Evolutionary conservation across 2,797 vertebrate genomes (phyloP).

Genomic region (Chrosomus eos): DNA sequence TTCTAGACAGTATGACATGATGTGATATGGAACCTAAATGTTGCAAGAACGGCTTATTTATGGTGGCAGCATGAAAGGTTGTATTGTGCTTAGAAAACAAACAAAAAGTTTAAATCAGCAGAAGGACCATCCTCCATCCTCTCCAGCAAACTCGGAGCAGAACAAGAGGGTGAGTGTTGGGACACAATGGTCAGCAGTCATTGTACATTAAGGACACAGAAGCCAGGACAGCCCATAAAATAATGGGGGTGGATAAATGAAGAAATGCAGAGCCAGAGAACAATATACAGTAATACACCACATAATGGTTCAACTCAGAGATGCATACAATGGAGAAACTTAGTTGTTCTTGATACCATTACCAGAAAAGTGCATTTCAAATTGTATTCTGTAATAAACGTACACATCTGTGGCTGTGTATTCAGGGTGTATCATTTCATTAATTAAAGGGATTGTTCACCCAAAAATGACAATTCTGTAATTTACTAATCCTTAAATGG

Average conservation of each 20-base stretch:
- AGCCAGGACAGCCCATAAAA: constrained; percentile 13
- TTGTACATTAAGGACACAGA: constrained; percentile 35
- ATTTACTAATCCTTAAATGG: neutral
- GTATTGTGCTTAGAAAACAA: constrained; percentile 48
- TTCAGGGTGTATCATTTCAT: too few species aligned
- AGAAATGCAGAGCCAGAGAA: constrained; percentile 19
- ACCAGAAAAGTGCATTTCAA: neutral
- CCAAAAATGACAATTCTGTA: neutral
- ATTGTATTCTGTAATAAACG: neutral
- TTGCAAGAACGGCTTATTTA: constrained; percentile 12
- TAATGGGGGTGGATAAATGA: constrained; percentile 5
- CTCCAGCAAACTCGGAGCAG: constrained; percentile 23
- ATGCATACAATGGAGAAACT: neutral
- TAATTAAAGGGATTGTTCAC: neutral
- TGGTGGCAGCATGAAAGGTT: constrained; percentile 41
- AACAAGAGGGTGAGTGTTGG: constrained; percentile 67
- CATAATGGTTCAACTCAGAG: neutral
- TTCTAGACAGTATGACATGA: neutral
- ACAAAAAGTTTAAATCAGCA: constrained; percentile 32
- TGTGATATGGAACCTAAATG: neutral
- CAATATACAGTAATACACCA: constrained; percentile 9
- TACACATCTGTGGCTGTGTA: neutral
- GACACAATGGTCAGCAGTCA: constrained; percentile 67
- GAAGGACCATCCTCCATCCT: constrained; percentile 49
- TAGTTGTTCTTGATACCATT: neutral